Percentiles rank a stretch among this genome's conserved stretches.
Evolutionary conservation across 2,797 vertebrate genomes (phyloP).

Genomic region (Denticeps clupeoides): DNA sequence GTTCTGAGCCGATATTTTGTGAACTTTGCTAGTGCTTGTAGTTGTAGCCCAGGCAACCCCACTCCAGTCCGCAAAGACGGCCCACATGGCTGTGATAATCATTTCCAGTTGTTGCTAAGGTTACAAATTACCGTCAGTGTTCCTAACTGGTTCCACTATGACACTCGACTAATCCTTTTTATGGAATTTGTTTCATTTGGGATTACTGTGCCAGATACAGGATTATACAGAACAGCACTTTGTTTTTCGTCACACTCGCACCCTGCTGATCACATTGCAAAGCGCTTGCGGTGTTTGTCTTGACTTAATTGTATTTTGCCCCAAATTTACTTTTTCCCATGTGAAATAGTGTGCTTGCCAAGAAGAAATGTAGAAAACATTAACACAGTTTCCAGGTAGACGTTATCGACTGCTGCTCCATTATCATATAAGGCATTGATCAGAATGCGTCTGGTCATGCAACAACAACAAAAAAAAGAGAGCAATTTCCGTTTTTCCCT

Average conservation of each 20-base stretch:
- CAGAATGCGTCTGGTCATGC: constrained; percentile 20
- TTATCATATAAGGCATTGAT: constrained; percentile 47
- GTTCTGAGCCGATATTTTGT: not conserved
- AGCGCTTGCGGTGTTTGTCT: constrained; percentile 15
- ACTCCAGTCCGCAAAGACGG: constrained; percentile 62
- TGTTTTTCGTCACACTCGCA: constrained; percentile 44
- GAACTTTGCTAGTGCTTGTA: constrained; percentile 2
- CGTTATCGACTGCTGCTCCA: constrained; percentile 30
- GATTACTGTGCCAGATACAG: constrained; percentile 65
- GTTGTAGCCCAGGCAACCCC: constrained; percentile 33
- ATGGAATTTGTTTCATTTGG: constrained; percentile 74
- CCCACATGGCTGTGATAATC: constrained; percentile 75
- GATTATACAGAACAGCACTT: constrained; percentile 46
- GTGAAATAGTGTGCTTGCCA: constrained; percentile 7
- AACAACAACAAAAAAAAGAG: constrained; percentile 29
- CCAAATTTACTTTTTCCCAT: not conserved
- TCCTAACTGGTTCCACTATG: constrained; percentile 87
- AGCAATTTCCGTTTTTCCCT: constrained; percentile 15
- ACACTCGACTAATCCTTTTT: constrained; percentile 73
- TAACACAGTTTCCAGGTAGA: constrained; percentile 29
- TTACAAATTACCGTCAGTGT: constrained; percentile 89
- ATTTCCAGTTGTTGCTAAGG: constrained; percentile 94
- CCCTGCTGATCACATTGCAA: constrained; percentile 36
- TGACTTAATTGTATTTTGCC: constrained; percentile 10
- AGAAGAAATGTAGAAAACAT: constrained; percentile 62